Evolutionary conservation across 2,797 vertebrate genomes (phyloP).

Genomic region (Myioborus melanocephalus): DNA sequence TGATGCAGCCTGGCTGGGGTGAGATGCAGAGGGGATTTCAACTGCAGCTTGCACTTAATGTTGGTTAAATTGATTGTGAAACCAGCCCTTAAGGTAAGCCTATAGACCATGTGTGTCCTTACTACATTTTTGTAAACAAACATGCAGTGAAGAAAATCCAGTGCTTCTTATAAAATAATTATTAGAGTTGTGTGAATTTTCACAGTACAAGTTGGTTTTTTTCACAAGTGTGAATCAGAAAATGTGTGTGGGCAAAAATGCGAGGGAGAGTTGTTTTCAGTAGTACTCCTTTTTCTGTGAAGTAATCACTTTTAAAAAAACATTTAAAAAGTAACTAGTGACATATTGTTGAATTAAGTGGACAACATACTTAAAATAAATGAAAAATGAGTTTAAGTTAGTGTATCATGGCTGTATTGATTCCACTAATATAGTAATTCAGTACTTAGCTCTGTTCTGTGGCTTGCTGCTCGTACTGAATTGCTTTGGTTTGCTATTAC

Average conservation of each 20-base stretch:
- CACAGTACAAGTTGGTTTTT: neutral
- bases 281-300: neutral
- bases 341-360: neutral
- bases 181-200: neutral
- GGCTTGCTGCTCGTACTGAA: neutral
- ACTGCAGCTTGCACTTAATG: neutral
- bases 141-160: neutral
- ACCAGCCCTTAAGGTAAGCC: neutral
- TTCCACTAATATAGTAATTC: neutral
- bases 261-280: neutral
- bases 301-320: neutral
- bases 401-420: neutral
- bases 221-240: neutral
- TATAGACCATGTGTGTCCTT: neutral
- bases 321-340: neutral
- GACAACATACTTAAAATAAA: neutral
- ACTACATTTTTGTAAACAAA: neutral
- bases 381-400: neutral
- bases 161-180: neutral
- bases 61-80: slow-evolving; percentile 11
- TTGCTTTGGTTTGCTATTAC: neutral
- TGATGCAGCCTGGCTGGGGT: neutral
- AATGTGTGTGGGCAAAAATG: neutral
- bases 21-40: neutral
- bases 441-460: neutral